Conservation (phyloP, 2,797 vertebrate species). For the Erethizon dorsatum region DNA sequence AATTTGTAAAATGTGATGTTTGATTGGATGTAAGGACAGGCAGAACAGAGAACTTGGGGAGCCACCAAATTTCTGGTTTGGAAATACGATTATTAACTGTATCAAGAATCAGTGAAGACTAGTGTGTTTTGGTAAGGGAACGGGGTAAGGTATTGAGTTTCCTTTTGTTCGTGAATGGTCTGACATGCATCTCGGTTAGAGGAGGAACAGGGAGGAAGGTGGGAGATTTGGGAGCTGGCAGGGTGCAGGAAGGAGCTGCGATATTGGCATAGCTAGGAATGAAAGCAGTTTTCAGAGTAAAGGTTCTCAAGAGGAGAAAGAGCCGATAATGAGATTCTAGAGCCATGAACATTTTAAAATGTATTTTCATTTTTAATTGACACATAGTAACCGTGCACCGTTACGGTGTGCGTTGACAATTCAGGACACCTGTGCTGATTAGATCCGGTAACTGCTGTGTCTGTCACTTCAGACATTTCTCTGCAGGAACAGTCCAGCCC, state of each 20-base stretch:
- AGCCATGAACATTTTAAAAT: not conserved
- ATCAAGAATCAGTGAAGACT: not conserved
- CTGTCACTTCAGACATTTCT: not conserved
- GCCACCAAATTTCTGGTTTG: not conserved
- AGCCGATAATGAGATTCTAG: not conserved
- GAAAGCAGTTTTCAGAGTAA: not conserved
- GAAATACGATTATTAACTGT: not conserved
- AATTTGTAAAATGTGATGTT: not conserved
- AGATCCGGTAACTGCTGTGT: too few relatives aligned
- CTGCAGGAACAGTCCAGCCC: not conserved
- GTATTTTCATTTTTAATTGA: not conserved
- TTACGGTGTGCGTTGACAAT: not conserved
- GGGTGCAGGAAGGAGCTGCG: not conserved
- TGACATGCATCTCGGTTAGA: not conserved
- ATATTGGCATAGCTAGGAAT: not conserved
- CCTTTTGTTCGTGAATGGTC: not conserved
- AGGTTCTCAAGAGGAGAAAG: not conserved
- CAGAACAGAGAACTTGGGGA: not conserved
- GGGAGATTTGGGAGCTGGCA: not conserved
- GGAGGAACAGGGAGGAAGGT: not conserved
- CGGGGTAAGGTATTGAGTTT: not conserved
- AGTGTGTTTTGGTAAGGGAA: not conserved
- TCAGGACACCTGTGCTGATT: not conserved
- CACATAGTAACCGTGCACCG: not conserved
- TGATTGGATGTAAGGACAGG: not conserved